Evolutionary conservation across 2,888 invertebrate species (phyloP).

Genomic region (Cephus runcator): DNA sequence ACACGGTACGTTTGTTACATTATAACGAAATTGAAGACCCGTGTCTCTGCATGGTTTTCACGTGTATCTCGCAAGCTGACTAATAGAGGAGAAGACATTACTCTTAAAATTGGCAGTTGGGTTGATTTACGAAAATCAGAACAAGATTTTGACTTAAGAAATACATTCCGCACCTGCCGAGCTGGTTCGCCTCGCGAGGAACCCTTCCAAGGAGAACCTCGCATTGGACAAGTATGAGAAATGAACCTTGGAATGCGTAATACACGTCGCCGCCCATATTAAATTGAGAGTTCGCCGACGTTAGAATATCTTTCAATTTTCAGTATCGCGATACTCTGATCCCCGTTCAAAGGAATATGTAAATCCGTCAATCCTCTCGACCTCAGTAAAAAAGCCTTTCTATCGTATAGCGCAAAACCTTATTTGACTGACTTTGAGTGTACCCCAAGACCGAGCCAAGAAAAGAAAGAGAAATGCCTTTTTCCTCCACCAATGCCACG

Average conservation of each 20-base stretch:
- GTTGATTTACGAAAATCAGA: not conserved
- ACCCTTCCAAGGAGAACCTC: not conserved
- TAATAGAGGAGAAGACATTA: not conserved
- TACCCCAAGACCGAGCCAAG: not conserved
- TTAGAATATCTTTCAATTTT: not conserved
- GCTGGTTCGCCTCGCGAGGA: not conserved
- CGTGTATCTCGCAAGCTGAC: not conserved
- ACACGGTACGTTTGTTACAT: conserved; percentile 68
- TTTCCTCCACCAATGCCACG: too few relatives aligned
- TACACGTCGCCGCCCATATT: not conserved
- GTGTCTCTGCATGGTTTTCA: not conserved
- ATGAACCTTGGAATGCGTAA: not conserved
- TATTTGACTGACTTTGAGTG: not conserved
- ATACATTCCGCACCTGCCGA: not conserved
- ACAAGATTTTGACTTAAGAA: not conserved
- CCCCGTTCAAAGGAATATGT: not conserved
- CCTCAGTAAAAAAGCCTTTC: not conserved
- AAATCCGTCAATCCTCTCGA: not conserved
- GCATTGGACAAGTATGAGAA: not conserved
- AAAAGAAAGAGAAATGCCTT: not conserved
- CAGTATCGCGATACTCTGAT: not conserved
- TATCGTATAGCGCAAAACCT: not conserved
- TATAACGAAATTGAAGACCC: not conserved
- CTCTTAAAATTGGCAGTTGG: not conserved
- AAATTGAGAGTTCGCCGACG: not conserved